Base-by-base conservation (phyloP, 2,797 vertebrate genomes). In the Hirundo rustica region DNA sequence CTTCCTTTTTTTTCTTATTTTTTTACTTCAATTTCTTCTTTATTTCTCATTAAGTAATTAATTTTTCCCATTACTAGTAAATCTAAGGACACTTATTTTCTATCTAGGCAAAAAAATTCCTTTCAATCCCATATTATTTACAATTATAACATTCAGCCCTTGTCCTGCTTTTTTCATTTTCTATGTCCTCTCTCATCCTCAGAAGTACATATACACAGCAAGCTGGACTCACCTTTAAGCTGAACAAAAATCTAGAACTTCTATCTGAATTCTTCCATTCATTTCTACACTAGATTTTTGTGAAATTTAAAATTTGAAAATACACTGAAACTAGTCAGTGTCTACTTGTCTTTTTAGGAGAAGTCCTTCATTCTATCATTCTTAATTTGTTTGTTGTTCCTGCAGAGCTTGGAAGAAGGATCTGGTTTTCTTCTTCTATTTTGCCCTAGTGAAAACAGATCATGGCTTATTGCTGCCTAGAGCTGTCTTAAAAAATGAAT, bases 401-500 rank as follows among this genome's bases (percentile, higher is more conserved):
- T 75, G 36, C 21, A 74, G 27, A 76, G n/a, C 23, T 74, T n/a
- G 44, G 44, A 82, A 88, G 48, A 27, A 47, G 32, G 22, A 42
- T 78, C 62, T 87, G 81, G 7, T 87, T 85, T 91, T 26, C 32
- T 76, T 87, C 40, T 89, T 94, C 54, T 22, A 34, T 84, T 91
- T 95, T 71, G 18, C 45, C 36, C 45, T 32, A 78, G 58, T 81
- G 74, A 89, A 92, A 93, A 81, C 22, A 81, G 36, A 94, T 89
- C 48, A 72, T 65, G 25, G 58, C 18, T 66, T 60, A 16, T 67
- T 70, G 54, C 38, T 86, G 61, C 50, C 58, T 68, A 11, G 29
- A 68, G 13, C 34, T 85, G 50, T 55, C 66, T 71, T 27, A 22
- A 36, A 78, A 70, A 71, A 85, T 71, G 1, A 55, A 71, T 71